Evolutionary conservation across 2,888 invertebrate species (phyloP), one percentile per base, ranked within the genome.

Genomic region (Exocentrus adspersus): DNA sequence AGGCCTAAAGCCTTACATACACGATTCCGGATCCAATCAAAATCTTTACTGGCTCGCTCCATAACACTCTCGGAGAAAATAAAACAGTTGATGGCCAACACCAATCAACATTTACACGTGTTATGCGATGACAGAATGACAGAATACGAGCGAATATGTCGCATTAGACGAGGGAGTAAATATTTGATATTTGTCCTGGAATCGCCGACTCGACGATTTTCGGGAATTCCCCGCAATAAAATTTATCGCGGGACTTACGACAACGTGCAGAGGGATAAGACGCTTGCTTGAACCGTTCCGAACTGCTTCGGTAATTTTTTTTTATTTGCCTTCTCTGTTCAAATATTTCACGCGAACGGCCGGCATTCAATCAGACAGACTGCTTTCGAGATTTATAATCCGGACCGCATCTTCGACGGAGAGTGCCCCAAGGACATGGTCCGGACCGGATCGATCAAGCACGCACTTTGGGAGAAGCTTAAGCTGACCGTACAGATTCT

Each of bases 61-160:
- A 69, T n/a, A n/a, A 54, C 69, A 64, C 54, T 60, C 65, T 56
- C 70, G 68, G 74, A 68, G 76, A 81, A n/a, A n/a, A 80, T 80
- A 81, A 81, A 81, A 80, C 72, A 77, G 80, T 80, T 80, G 78
- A 81, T 80, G 74, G 79, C 77, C 71, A 72, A 75, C 79, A 79
- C 81, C 82, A 81, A 82, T 82, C 82, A 81, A 78, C 78, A 80
- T 81, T 82, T 82, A 79, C 78, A 81, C 80, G 79, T 78, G 73
- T 66, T n/a, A n/a, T n/a, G n/a, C 72, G 71, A 71, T 72, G 74
- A 77, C 77, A 75, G 74, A 73, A 73, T 56, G 24, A 3, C 24
- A 72, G 65, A 71, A 77, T 77, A 77, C 74, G 75, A 75, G 73
- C 75, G 71, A n/a, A n/a, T 77, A 70, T 77, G 76, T 76, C 69